Base-by-base conservation (phyloP, 2,888 invertebrate genomes). In the Ametastegia equiseti region DNA sequence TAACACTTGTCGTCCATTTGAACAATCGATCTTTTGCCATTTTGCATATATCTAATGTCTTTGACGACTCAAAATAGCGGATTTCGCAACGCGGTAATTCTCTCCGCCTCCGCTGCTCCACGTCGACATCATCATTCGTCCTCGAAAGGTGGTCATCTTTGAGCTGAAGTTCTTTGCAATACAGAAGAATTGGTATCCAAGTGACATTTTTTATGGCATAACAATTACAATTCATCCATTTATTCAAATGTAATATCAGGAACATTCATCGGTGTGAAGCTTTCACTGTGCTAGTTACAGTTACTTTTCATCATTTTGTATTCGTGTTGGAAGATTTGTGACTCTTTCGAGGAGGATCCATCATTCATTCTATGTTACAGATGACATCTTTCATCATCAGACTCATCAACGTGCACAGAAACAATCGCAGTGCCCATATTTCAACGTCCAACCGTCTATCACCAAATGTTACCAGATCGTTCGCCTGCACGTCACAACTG, bases 1-100 rank as follows among this genome's bases (percentile, higher is more conserved):
- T 75, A 7, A 75, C 54, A 54, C 33, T 19, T 33, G 33, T 33
- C 63, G 63, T 63, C 63, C 6, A 63, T 63, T 63, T 33, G 63
- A 33, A 33, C 15, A 33, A 63, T 63, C 33, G 63, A 63, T 63
- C 63, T 63, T 63, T 33, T 7, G 30, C n/a, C 5, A 63, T 15
- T 33, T 13, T 63, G 63, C 63, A 63, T 63, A 63, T 23, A 54
- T 54, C 23, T 54, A 54, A 9, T 54, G 23, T 23, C 54, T 54
- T 54, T 11, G 54, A 23, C 23, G 19, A 54, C 23, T 54, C 19
- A 19, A 54, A 23, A 23, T 54, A 54, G 54, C 54, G 54, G 54
- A 23, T 23, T 19, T 23, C 23, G 23, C 54, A 19, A 54, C 54
- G 19, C 23, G 9, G 54, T 1, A 11, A 54, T 54, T 23, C 54